Base-by-base conservation (phyloP, 2,113 vertebrate genomes). In the Atlantisia rogersi region DNA sequence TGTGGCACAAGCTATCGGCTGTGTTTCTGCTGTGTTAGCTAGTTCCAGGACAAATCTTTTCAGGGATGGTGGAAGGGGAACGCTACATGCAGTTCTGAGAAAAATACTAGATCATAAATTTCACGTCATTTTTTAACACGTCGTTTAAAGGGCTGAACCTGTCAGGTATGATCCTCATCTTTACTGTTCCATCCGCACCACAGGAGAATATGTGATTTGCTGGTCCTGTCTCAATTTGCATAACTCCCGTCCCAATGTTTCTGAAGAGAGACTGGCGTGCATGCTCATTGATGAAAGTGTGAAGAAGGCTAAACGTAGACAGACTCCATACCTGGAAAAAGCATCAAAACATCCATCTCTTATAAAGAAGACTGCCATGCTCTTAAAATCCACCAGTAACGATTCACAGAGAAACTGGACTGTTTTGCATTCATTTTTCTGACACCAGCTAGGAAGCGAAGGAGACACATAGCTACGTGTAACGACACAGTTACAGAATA, bases 131-230 rank as follows among this genome's bases (percentile, higher is more conserved):
- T 98, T 98, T 99, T 94, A 98, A 97, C 93, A 97, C 95, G 95
- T 98, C 97, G 79, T 97, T 98, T 96, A 98, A 96, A 63, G 98
- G 93, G 77, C 98, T 98, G 95, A 98, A 99, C 78, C 98, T 98
- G 97, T 99, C 99, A 0, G 99, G 99, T n/a, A 99, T 98, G 90
- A 99, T 92, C 90, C 99, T 98, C 99, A 99, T 99, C 97, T 99
- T 99, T 98, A 99, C 99, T 96, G 99, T 99, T 78, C 99, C 99
- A 96, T 99, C 99, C 32, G 99, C 99, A 76, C 99, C 99, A 96
- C 99, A 99, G 59, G 99, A 99, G 96, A 99, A 99, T 94, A 99
- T 97, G 96, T 99, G 99, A 97, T 99, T 99, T 97, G 98, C 96
- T 59, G 99, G 99, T 40, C 99, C 99, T 86, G 98, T 98, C 95